Percentiles rank a stretch among this genome's conserved stretches.
Conservation (phyloP, 2,888 invertebrate genomes). For the Papilio demoleus region DNA sequence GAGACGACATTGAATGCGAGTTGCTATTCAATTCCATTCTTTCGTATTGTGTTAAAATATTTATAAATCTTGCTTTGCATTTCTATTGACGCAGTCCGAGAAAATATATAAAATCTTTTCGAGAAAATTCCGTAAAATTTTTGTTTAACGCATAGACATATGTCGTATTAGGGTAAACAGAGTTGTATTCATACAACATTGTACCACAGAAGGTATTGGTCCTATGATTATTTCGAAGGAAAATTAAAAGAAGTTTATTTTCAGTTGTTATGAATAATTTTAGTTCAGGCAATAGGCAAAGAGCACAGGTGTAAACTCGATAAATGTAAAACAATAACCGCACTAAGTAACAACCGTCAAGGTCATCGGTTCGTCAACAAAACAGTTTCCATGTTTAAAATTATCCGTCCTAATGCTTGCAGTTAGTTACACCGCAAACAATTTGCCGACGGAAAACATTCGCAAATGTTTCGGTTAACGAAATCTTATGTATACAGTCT, state of each 20-base stretch:
- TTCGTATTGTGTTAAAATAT: slow-evolving; percentile 34
- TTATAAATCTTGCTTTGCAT: slow-evolving; percentile 28
- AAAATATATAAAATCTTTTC: neutral
- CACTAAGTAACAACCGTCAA: slow-evolving; percentile 34
- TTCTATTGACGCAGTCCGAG: slow-evolving; percentile 20
- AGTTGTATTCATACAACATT: too few species aligned
- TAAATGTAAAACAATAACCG: slow-evolving; percentile 36
- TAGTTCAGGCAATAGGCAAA: neutral
- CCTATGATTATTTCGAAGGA: too few species aligned
- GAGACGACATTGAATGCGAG: slow-evolving; percentile 24
- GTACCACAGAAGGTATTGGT: too few species aligned
- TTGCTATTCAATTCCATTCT: slow-evolving; percentile 28
- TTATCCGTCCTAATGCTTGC: slow-evolving; percentile 30
- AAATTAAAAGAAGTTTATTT: too few species aligned
- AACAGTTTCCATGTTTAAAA: slow-evolving; percentile 35
- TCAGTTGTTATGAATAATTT: neutral
- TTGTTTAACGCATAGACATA: neutral
- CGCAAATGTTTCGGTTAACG: slow-evolving; percentile 12
- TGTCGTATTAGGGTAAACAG: neutral
- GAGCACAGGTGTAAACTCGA: slow-evolving; percentile 22
- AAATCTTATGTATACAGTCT: slow-evolving; percentile 14
- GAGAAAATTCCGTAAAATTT: slow-evolving; percentile 3
- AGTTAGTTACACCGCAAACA: slow-evolving; percentile 25
- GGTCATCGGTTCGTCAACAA: slow-evolving; percentile 31
- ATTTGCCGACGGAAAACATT: slow-evolving; percentile 24